These are phyloP conservation scores for Zosterops lateralis DNA, from an alignment of 2,113 vertebrate genomes.

Conservation along the genomic window DNA sequence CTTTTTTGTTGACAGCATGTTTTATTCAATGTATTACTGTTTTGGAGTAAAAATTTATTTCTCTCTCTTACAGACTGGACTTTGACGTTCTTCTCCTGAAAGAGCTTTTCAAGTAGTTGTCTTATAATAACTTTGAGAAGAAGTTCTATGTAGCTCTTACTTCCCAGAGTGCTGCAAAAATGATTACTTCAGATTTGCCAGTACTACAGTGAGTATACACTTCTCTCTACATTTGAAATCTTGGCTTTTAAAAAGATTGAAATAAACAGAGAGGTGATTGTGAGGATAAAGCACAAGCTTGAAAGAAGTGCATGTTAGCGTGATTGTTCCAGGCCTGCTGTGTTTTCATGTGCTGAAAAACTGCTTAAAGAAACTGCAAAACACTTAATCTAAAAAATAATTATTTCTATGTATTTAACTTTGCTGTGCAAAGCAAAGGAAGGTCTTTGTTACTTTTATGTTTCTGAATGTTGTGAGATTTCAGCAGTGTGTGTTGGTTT, in stretches of 20 bases:
- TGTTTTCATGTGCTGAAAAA: neutral
- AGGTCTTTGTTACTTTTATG: neutral
- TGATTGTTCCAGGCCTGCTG: neutral
- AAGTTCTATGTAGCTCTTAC: slow-evolving; percentile 66
- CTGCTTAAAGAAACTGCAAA: neutral
- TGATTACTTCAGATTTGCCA: slow-evolving; percentile 96
- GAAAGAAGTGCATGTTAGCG: neutral
- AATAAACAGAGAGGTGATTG: neutral
- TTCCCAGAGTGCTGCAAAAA: slow-evolving; percentile 74
- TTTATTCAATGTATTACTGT: neutral
- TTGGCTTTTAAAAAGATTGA: neutral
- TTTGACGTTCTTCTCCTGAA: slow-evolving; percentile 61
- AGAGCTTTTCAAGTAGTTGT: slow-evolving; percentile 38
- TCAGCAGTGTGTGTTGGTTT: neutral
- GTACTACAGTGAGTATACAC: slow-evolving; percentile 88
- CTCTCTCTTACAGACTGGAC: slow-evolving; percentile 41
- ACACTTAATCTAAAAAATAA: neutral
- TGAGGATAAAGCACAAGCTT: neutral
- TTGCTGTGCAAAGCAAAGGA: neutral
- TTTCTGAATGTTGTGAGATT: neutral
- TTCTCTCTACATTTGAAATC: neutral
- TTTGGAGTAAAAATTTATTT: neutral
- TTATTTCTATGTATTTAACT: neutral
- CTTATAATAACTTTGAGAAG: slow-evolving; percentile 48
- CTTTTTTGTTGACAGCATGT: neutral